A percentile compares a stretch with the other conserved stretches of the same genome.
phyloP scores from a whole-genome alignment of 2,113 vertebrate species.

The Mustela lutreola region DNA sequence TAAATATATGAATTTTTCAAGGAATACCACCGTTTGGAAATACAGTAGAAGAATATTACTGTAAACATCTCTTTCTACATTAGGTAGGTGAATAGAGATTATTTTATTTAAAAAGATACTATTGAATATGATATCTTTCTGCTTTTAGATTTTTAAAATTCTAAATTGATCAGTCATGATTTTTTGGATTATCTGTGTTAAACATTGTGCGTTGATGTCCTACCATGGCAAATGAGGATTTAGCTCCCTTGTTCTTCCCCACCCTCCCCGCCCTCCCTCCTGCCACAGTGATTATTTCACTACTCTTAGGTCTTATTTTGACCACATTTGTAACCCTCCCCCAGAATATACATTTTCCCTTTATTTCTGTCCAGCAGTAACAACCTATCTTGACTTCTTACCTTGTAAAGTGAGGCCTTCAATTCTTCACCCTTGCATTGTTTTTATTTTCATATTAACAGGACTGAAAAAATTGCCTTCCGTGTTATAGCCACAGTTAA shows the following conservation, averaged over 20 bases:
- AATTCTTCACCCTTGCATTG: neutral
- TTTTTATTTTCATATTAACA: neutral
- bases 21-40: constrained; percentile 4
- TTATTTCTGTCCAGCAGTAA: neutral
- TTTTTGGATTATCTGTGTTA: neutral
- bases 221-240: neutral
- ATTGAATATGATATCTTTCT: neutral
- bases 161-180: neutral
- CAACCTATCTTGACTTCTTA: neutral
- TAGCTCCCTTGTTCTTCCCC: neutral
- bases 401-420: neutral
- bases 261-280: neutral
- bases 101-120: neutral
- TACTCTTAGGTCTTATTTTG: neutral
- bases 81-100: neutral
- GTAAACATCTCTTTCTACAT: neutral
- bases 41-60: neutral
- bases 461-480: neutral
- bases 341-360: neutral
- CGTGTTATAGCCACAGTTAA: neutral
- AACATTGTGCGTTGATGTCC: neutral
- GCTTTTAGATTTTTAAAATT: constrained; percentile 29
- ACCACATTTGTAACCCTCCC: neutral
- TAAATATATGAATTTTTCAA: neutral
- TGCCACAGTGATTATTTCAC: neutral